phyloP scores from a whole-genome alignment of 2,113 vertebrate species.

The Oncorhynchus clarkii region DNA sequence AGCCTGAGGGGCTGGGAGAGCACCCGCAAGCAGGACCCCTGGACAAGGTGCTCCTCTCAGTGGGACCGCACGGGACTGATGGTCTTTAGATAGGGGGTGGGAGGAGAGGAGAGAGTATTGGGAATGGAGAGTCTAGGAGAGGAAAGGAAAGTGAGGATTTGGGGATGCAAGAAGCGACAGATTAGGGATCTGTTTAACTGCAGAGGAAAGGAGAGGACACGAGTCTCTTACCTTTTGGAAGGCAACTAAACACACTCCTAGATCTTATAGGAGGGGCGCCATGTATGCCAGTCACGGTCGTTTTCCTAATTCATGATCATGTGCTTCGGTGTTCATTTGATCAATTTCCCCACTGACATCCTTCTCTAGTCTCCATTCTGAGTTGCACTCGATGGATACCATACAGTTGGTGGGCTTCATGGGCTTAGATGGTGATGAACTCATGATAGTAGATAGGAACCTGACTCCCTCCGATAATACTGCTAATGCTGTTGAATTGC shows the following conservation, averaged over 20 bases:
- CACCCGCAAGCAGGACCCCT: slow-evolving; percentile 90
- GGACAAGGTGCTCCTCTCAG: slow-evolving; percentile 87
- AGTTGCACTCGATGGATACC: background rate
- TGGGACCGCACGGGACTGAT: background rate
- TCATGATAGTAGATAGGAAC: too few species aligned
- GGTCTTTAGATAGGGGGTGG: background rate
- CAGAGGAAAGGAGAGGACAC: background rate
- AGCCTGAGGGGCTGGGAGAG: slow-evolving; percentile 90
- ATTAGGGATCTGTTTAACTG: background rate
- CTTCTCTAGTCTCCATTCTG: background rate
- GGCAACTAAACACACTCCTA: background rate
- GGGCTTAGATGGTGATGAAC: too few species aligned
- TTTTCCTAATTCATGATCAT: background rate
- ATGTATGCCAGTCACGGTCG: background rate
- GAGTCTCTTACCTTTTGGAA: background rate
- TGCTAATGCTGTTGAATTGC: too few species aligned
- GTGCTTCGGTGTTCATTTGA: background rate
- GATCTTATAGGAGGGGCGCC: background rate
- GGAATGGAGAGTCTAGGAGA: background rate
- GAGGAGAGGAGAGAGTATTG: background rate
- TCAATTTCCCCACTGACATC: background rate
- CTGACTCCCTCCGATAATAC: too few species aligned
- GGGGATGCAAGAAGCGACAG: background rate
- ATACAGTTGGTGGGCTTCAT: too few species aligned
- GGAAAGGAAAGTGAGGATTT: background rate